Evolutionary conservation across 2,113 vertebrate genomes (phyloP).

Genomic region (Penelope pileata): DNA sequence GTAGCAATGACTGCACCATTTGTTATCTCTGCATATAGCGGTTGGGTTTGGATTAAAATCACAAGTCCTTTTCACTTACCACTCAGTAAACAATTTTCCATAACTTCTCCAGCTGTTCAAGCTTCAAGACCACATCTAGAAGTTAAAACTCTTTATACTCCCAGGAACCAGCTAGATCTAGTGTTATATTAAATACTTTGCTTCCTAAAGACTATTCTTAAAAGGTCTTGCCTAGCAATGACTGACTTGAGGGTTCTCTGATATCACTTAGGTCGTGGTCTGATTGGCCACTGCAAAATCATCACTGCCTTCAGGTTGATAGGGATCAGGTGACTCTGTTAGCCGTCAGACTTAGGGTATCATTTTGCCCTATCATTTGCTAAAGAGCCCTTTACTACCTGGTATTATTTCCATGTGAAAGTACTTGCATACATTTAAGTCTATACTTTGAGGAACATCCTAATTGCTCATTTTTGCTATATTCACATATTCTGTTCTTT

Average conservation of each 20-base stretch:
- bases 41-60: background rate
- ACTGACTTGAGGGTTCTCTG: background rate
- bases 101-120: background rate
- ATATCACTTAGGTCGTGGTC: background rate
- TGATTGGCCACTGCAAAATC: background rate
- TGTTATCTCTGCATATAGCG: background rate
- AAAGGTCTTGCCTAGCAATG: background rate
- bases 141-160: rapidly evolving
- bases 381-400: background rate
- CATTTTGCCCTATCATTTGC: rapidly evolving
- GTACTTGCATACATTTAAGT: background rate
- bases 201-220: background rate
- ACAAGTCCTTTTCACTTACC: background rate
- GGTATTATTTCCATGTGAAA: background rate
- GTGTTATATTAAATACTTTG: background rate
- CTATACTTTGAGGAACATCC: background rate
- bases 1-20: background rate
- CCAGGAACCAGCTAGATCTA: background rate
- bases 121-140: background rate
- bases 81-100: background rate
- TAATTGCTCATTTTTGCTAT: background rate
- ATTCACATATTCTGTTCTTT: background rate
- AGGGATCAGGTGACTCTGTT: background rate
- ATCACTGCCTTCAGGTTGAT: background rate
- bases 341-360: background rate